Evolutionary conservation across 2,113 vertebrate species (phyloP).

Genomic region (Mellivora capensis): DNA sequence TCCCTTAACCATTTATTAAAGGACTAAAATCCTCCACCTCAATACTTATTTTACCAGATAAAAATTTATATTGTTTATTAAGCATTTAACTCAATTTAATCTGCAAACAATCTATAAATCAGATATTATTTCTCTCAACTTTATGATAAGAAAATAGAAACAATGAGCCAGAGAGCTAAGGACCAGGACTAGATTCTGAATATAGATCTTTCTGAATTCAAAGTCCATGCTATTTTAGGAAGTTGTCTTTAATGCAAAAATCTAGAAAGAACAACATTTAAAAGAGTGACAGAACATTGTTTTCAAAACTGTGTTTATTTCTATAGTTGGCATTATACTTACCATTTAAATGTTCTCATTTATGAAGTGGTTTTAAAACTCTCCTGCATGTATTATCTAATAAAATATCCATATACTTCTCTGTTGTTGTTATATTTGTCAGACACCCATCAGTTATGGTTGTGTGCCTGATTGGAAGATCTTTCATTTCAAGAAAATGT

Average conservation of each 20-base stretch:
- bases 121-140: neutral
- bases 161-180: neutral
- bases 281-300: neutral
- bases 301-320: conserved; percentile 54
- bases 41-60: neutral
- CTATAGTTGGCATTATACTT: neutral
- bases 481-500: conserved; percentile 80
- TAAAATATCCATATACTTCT: conserved; percentile 10
- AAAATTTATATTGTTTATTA: neutral
- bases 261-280: conserved; percentile 35
- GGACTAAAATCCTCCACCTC: neutral
- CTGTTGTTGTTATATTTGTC: conserved; percentile 69
- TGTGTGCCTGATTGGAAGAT: conserved; percentile 79
- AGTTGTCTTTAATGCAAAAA: conserved; percentile 9
- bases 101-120: neutral
- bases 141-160: neutral
- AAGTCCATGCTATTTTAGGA: conserved; percentile 19
- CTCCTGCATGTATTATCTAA: conserved; percentile 25
- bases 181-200: neutral
- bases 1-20: neutral
- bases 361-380: conserved; percentile 25
- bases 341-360: conserved; percentile 33
- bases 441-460: conserved; percentile 73
- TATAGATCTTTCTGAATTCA: neutral
- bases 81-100: neutral